Evolutionary conservation across 2,113 vertebrate species (phyloP).

Genomic region (Chloropsis hardwickii): DNA sequence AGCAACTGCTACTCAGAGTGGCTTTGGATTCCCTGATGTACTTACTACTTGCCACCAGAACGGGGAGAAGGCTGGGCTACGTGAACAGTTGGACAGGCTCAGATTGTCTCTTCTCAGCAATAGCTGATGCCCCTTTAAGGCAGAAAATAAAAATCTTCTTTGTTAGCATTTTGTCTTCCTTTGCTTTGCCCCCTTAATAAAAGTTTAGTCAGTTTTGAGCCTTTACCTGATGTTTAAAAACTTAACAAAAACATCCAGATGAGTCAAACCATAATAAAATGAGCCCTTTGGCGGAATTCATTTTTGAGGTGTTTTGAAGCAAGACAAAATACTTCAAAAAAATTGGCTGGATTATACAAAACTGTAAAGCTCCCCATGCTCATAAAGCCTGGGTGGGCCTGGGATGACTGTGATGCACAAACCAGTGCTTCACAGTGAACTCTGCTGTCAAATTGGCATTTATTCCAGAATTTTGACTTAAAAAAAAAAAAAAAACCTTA

Average conservation of each 20-base stretch:
- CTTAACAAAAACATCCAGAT: slow-evolving; percentile 2
- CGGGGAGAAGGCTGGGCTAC: slow-evolving; percentile 38
- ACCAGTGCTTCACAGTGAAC: background rate
- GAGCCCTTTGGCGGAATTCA: slow-evolving; percentile 47
- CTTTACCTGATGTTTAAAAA: slow-evolving; percentile 24
- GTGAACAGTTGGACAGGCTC: slow-evolving; percentile 45
- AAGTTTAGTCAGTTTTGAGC: slow-evolving; percentile 19
- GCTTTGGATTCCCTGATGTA: slow-evolving; percentile 77
- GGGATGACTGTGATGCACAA: background rate
- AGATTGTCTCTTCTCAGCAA: slow-evolving; percentile 72
- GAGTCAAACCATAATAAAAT: background rate
- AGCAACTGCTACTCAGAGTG: slow-evolving; percentile 66
- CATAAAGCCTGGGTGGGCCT: background rate
- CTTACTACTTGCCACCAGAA: slow-evolving; percentile 60
- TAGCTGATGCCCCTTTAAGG: slow-evolving; percentile 67
- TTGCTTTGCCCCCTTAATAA: background rate
- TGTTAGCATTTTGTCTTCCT: background rate
- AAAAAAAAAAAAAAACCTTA: background rate
- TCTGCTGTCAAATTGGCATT: background rate
- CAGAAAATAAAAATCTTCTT: slow-evolving; percentile 11
- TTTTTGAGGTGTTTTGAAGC: slow-evolving; percentile 8
- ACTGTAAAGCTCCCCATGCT: background rate
- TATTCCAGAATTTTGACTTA: background rate
- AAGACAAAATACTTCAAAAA: background rate
- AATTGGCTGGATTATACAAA: slow-evolving; percentile 21